These are phyloP conservation scores for Gobio gobio DNA, from an alignment of 2,113 vertebrate genomes.

Conservation along the genomic window DNA sequence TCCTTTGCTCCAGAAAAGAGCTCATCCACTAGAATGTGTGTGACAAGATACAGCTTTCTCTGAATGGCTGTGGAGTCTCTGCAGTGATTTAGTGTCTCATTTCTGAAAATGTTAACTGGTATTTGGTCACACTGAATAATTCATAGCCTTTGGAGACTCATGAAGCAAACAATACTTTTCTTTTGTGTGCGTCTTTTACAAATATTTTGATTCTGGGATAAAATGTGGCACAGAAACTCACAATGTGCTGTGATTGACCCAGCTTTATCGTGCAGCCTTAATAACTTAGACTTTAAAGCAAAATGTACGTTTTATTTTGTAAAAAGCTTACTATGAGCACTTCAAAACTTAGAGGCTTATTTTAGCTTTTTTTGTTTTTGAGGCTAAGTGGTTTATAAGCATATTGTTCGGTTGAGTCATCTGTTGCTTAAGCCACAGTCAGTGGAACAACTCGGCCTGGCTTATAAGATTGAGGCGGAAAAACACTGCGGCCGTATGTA, in stretches of 20 bases:
- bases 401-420: slow-evolving; percentile 37
- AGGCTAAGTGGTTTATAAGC: slow-evolving; percentile 49
- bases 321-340: slow-evolving; percentile 44
- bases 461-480: slow-evolving; percentile 17
- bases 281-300: slow-evolving; percentile 33
- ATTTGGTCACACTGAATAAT: slow-evolving; percentile 56
- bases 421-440: slow-evolving; percentile 39
- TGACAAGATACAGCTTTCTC: slow-evolving; percentile 64
- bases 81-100: slow-evolving; percentile 51
- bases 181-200: slow-evolving; percentile 47
- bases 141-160: slow-evolving; percentile 60
- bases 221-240: slow-evolving; percentile 51
- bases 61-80: slow-evolving; percentile 59
- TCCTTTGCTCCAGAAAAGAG: slow-evolving; percentile 71
- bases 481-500: slow-evolving; percentile 5
- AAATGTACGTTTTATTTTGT: slow-evolving; percentile 34
- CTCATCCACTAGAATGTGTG: slow-evolving; percentile 70
- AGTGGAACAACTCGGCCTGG: slow-evolving; percentile 31
- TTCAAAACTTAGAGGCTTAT: slow-evolving; percentile 32
- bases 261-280: slow-evolving; percentile 17
- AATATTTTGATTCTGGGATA: slow-evolving; percentile 54
- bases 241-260: slow-evolving; percentile 26
- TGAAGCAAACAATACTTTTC: slow-evolving; percentile 21
- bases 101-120: slow-evolving; percentile 54
- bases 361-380: slow-evolving; percentile 10